phyloP scores from a whole-genome alignment of 2,113 vertebrate species.

The Pelecanus crispus region DNA sequence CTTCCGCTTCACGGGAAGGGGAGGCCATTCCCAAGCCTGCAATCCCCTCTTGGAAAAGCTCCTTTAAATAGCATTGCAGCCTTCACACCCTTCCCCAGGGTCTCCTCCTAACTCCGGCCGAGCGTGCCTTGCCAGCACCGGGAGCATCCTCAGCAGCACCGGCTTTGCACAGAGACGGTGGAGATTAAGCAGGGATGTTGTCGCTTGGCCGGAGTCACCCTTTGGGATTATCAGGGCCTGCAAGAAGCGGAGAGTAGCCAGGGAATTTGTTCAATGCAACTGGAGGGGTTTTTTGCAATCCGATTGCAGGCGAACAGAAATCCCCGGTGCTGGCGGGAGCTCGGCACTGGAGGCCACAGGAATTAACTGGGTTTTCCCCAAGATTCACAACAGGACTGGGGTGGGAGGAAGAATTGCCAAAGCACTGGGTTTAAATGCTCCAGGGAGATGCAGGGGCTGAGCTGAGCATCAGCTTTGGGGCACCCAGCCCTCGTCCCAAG shows the following conservation, averaged over 20 bases:
- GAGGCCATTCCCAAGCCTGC: not conserved
- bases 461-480: not conserved
- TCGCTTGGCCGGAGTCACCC: not conserved
- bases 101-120: fast-evolving
- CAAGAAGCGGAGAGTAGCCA: not conserved
- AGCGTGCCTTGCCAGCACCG: not conserved
- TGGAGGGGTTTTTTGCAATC: not conserved
- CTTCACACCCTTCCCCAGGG: not conserved
- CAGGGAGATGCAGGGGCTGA: not conserved
- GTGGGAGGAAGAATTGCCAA: not conserved
- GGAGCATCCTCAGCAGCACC: not conserved
- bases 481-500: not conserved
- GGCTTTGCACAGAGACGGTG: fast-evolving
- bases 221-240: not conserved
- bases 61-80: not conserved
- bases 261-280: not conserved
- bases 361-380: constrained; percentile 22
- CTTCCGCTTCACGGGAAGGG: not conserved
- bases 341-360: not conserved
- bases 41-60: not conserved
- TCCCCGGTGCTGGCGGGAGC: not conserved
- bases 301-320: not conserved
- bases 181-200: not conserved
- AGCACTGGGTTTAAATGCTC: not conserved
- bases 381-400: not conserved